These are phyloP conservation scores for Urosaurus nigricauda DNA, from an alignment of 2,797 vertebrate genomes.

Conservation along the genomic window DNA sequence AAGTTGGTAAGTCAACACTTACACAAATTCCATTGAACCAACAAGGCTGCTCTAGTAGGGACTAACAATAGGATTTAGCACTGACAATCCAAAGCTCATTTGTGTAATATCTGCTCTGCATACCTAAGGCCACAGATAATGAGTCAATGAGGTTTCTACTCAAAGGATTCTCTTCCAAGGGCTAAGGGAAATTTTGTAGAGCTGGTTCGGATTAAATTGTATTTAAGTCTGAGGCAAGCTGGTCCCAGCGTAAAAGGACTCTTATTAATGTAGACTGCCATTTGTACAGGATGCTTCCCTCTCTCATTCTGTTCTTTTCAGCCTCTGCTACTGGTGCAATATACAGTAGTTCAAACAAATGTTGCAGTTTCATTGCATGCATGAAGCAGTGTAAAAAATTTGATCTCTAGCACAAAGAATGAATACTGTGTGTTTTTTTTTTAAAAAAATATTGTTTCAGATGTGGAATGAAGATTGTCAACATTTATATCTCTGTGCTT, in stretches of 20 bases:
- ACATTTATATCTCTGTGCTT: neutral
- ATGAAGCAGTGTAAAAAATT: neutral
- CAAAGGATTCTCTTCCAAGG: neutral
- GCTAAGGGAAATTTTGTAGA: neutral
- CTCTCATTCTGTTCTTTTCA: neutral
- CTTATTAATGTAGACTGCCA: neutral
- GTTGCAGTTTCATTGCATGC: neutral
- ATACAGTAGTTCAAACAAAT: neutral
- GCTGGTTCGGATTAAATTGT: neutral
- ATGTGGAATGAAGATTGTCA: neutral
- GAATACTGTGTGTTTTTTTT: neutral
- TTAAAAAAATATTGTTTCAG: no score
- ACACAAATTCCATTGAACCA: no score
- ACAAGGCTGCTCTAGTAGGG: no score
- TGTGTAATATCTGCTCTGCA: neutral
- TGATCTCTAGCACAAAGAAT: neutral
- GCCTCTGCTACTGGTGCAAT: neutral
- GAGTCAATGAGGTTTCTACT: neutral
- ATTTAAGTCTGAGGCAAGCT: neutral
- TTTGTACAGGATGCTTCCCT: neutral
- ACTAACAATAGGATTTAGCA: no score
- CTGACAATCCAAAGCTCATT: neutral
- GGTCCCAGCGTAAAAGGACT: neutral
- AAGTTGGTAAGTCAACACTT: no score
- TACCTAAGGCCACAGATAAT: neutral